Percentiles rank a stretch among this genome's conserved stretches.
Conservation (phyloP, 2,797 vertebrate species). For the Chelonia mydas region DNA sequence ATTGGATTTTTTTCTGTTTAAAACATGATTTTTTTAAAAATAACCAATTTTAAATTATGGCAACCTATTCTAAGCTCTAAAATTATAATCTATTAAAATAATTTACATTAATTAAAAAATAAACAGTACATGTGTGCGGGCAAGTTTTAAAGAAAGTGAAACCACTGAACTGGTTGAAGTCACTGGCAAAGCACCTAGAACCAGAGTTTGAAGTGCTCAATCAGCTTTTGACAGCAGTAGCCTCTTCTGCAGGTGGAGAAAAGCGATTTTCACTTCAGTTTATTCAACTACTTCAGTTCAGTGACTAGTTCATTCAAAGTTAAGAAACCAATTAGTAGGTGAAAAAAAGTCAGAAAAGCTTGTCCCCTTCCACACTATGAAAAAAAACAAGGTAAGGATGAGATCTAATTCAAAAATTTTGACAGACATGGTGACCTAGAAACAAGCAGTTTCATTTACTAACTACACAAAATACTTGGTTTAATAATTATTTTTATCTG, state of each 20-base stretch:
- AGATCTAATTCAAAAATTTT: neutral
- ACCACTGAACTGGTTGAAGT: neutral
- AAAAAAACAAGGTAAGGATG: neutral
- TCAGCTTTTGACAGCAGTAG: neutral
- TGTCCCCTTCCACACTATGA: neutral
- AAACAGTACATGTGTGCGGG: neutral
- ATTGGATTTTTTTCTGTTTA: neutral
- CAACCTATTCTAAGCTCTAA: neutral
- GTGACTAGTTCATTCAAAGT: neutral
- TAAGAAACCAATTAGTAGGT: neutral
- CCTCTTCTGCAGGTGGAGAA: neutral
- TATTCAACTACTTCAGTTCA: neutral
- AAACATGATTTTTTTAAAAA: neutral
- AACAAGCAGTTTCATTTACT: neutral
- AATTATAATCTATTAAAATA: neutral
- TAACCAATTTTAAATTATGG: neutral
- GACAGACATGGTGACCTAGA: neutral
- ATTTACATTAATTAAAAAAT: neutral
- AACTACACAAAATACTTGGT: neutral
- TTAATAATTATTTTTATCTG: neutral
- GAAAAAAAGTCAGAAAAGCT: neutral
- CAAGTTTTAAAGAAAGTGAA: neutral
- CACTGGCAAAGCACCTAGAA: neutral
- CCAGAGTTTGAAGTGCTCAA: neutral
- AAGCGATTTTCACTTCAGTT: neutral